Base-by-base conservation (phyloP, 2,888 invertebrate species). In the Drosophila rellima region DNA sequence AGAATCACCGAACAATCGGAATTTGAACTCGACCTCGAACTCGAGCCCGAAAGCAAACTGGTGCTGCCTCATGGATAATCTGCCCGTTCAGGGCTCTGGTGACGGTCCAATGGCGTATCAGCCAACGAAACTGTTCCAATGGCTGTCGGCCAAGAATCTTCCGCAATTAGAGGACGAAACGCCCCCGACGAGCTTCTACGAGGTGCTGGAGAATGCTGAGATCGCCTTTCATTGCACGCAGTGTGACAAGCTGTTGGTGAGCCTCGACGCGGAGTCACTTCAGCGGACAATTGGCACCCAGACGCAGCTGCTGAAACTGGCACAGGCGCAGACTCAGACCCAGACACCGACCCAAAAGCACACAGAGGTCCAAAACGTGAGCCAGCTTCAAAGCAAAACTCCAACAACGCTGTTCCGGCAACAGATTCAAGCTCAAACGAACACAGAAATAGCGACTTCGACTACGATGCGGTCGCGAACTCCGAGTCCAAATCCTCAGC, bases 121-220 rank as follows among this genome's bases (percentile, higher is more conserved):
- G 10, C 52, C 62, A 1, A 17, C 3, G 0, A 29, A 76, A 4
- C 44, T 69, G 0, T 70, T 79, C 11, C 6, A 48, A 0, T 67
- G 63, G 59, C 20, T 77, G 0, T 20, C 44, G 10, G 7, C 20
- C 0, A 18, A 31, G 48, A 35, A 68, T 39, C 7, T 51, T 1
- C 68, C 71, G 2, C 62, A 26, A 8, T 7, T 80, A 8, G 68
- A 75, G 35, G 76, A 78, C 7, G 80, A 80, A 20, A 33, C 26
- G 10, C 78, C 78, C 31, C 80, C 80, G 2, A 2, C 2, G 7
- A 15, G 44, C 15, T 78, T 71, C 35, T 57, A 69, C 13, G 72
- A 75, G 13, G 55, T 55, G n/a, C 11, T 61, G 15, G 55, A 63
- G 0, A 17, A 5, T 29, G 1, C 17, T 0, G 52, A 60, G 7